Conservation (phyloP, 2,888 invertebrate species). For the Cantharis nigra region DNA sequence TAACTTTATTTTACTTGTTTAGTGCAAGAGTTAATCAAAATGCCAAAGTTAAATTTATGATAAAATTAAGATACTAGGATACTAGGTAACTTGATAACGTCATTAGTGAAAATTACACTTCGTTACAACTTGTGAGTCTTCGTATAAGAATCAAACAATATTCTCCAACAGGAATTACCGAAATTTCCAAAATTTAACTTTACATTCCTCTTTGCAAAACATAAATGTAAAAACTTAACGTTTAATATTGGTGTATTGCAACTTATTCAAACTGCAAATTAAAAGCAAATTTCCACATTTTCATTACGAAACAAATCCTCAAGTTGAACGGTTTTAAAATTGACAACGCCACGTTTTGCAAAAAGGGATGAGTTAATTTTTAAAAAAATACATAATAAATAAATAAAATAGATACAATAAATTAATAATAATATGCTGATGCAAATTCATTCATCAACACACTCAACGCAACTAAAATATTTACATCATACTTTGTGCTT, state of each 20-base stretch:
- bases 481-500: conserved; percentile 19
- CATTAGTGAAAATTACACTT: conserved; percentile 1
- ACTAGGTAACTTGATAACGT: not conserved
- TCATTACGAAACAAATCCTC: not conserved
- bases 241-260: not conserved
- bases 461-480: conserved; percentile 3
- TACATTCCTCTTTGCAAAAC: not conserved
- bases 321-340: not conserved
- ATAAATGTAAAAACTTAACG: not conserved
- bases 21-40: not conserved
- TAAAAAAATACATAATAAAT: not conserved
- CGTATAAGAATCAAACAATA: not conserved
- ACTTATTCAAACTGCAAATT: not conserved
- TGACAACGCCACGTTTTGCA: not conserved
- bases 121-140: not conserved
- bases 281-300: not conserved
- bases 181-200: not conserved
- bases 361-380: not conserved
- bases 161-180: not conserved
- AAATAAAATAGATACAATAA: not conserved
- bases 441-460: conserved; percentile 12
- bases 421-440: not conserved
- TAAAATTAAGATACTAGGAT: not conserved
- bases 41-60: not conserved
- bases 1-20: not conserved